These are phyloP conservation scores for Pluvialis apricaria DNA, from an alignment of 2,113 vertebrate species.

Conservation along the genomic window DNA sequence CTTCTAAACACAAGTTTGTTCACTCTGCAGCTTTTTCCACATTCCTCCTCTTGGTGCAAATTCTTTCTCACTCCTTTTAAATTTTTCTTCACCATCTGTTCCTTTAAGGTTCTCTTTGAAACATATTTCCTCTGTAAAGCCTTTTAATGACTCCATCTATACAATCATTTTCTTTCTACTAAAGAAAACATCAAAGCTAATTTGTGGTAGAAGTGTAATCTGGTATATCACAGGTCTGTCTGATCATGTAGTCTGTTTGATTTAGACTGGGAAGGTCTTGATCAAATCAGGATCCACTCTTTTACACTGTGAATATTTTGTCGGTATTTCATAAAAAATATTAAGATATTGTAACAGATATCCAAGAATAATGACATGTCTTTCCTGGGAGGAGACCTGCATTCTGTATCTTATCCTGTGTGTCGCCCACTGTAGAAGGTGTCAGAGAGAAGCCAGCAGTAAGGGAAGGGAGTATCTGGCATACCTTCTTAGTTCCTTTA, in stretches of 20 bases:
- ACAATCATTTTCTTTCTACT: constrained; percentile 10
- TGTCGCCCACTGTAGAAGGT: not conserved
- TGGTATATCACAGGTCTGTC: not conserved
- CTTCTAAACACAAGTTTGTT: not conserved
- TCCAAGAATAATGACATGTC: not conserved
- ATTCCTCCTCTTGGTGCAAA: not conserved
- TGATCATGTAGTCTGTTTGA: constrained; percentile 48
- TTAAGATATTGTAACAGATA: not conserved
- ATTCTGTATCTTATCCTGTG: not conserved
- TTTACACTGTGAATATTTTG: not conserved
- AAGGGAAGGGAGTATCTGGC: not conserved
- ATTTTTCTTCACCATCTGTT: not conserved
- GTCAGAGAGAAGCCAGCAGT: not conserved
- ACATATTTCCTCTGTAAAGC: not conserved
- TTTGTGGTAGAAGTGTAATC: not conserved
- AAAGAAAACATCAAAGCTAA: constrained; percentile 45
- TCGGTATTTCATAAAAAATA: not conserved
- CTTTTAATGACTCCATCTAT: constrained; percentile 8
- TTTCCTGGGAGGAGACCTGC: not conserved
- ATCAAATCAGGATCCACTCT: constrained; percentile 11
- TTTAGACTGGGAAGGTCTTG: constrained; percentile 14
- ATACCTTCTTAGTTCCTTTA: not conserved
- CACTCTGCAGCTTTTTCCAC: not conserved
- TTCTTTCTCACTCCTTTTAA: not conserved
- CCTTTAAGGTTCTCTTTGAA: not conserved